Conservation (phyloP, 2,888 invertebrate species). For the Hipparchia sbordonii region DNA sequence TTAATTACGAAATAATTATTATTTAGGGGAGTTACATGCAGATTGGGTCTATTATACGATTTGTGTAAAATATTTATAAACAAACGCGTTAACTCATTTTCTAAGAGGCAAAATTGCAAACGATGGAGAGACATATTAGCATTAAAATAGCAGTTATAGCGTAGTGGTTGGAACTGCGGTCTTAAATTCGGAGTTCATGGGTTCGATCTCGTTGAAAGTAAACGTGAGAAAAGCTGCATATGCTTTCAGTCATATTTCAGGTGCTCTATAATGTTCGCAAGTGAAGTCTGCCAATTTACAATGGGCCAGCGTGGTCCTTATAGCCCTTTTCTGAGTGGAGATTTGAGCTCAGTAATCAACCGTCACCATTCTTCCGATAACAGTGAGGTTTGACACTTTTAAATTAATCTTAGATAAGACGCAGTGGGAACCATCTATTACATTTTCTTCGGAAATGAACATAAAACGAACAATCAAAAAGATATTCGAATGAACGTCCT, state of each 20-base stretch:
- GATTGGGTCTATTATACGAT: slow-evolving; percentile 25
- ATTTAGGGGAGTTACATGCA: slow-evolving; percentile 36
- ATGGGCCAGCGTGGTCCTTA: too few relatives aligned
- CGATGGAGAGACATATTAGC: not conserved
- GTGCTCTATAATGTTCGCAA: too few relatives aligned
- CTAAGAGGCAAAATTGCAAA: slow-evolving; percentile 10
- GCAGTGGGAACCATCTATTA: not conserved
- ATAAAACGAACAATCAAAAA: slow-evolving; percentile 25
- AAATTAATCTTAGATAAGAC: not conserved
- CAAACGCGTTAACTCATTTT: slow-evolving; percentile 10
- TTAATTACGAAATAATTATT: slow-evolving; percentile 44
- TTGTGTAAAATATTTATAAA: slow-evolving; percentile 17
- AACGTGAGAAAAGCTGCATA: too few relatives aligned
- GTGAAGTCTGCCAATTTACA: too few relatives aligned
- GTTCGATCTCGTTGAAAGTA: not conserved
- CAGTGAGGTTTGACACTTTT: not conserved
- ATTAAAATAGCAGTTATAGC: not conserved
- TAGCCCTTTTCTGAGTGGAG: too few relatives aligned
- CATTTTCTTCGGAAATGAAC: not conserved
- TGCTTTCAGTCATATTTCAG: too few relatives aligned
- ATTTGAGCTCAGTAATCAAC: too few relatives aligned
- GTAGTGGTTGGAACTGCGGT: not conserved
- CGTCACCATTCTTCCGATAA: too few relatives aligned
- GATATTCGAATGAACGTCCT: slow-evolving; percentile 19
- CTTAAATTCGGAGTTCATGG: not conserved